Percentiles rank a stretch among this genome's conserved stretches.
These are phyloP conservation scores for Ariopsis seemanni DNA, from an alignment of 2,113 vertebrate genomes.

Conservation along the genomic window DNA sequence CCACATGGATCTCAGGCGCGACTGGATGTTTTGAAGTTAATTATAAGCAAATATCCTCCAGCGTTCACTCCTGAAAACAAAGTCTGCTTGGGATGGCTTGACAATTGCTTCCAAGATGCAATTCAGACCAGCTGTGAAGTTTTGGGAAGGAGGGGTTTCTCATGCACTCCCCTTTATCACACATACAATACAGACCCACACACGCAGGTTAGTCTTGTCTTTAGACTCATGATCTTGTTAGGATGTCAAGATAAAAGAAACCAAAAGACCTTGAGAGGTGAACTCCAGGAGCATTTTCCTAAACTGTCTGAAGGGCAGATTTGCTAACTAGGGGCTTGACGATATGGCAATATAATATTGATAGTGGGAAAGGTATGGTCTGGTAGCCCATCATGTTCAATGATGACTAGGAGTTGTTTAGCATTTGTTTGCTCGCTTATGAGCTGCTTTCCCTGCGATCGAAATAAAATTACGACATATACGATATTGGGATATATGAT, in stretches of 20 bases:
- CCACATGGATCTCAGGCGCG: constrained; percentile 24
- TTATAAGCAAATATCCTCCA: constrained; percentile 59
- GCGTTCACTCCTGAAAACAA: constrained; percentile 59
- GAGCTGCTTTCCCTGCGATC: too few species aligned
- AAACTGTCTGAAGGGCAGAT: background rate
- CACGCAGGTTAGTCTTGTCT: constrained; percentile 52
- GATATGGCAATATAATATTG: background rate
- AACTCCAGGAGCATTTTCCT: constrained; percentile 11
- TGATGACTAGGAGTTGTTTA: too few species aligned
- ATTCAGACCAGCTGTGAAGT: constrained; percentile 72
- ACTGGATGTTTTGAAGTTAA: constrained; percentile 50
- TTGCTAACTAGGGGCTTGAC: background rate
- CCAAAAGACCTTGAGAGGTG: background rate
- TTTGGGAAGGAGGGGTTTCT: constrained; percentile 13
- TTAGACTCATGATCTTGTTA: constrained; percentile 66
- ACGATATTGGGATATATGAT: background rate
- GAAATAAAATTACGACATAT: too few species aligned
- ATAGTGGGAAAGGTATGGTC: too few species aligned
- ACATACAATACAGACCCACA: constrained; percentile 1
- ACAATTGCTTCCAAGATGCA: constrained; percentile 56
- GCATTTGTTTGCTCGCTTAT: too few species aligned
- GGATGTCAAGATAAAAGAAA: constrained; percentile 69
- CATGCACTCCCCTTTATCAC: background rate
- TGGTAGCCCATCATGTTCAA: too few species aligned
- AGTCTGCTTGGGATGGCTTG: constrained; percentile 43